These are phyloP conservation scores for Turritopsis rubra DNA, from an alignment of 30 jellyfish, hydroid and myxozoan species.

Conservation along the genomic window DNA sequence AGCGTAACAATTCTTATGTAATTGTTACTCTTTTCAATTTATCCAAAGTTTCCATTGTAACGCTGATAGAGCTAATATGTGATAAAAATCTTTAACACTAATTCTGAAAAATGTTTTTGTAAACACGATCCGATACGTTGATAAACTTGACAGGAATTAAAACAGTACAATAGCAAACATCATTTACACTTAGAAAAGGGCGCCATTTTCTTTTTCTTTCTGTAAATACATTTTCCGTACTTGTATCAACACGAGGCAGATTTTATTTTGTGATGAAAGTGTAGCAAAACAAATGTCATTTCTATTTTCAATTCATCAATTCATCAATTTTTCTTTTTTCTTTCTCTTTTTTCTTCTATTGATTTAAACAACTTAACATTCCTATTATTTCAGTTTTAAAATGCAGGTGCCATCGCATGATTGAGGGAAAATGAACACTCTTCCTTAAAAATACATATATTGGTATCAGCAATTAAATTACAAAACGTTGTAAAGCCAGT, in stretches of 20 bases:
- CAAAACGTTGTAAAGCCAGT: too few relatives aligned
- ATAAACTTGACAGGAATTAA: not conserved
- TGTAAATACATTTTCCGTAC: not conserved
- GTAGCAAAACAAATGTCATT: not conserved
- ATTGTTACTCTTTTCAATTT: not conserved
- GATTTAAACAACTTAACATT: too few relatives aligned
- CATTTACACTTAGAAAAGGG: not conserved
- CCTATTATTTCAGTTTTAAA: too few relatives aligned
- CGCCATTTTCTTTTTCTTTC: not conserved
- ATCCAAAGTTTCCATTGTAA: not conserved
- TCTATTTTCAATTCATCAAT: too few relatives aligned
- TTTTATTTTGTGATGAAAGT: too few relatives aligned
- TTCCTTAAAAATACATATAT: not conserved
- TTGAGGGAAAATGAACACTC: not conserved
- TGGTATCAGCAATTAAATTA: too few relatives aligned
- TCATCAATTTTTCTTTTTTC: not conserved
- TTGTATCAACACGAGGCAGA: not conserved
- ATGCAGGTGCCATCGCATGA: too few relatives aligned
- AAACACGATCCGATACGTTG: not conserved
- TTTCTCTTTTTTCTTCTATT: not conserved
- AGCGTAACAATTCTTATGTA: not conserved
- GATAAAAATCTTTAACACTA: not conserved
- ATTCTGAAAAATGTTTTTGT: not conserved
- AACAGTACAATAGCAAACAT: not conserved
- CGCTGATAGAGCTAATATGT: not conserved